phyloP scores from a whole-genome alignment of 2,888 invertebrate species.

The Griposia aprilina region DNA sequence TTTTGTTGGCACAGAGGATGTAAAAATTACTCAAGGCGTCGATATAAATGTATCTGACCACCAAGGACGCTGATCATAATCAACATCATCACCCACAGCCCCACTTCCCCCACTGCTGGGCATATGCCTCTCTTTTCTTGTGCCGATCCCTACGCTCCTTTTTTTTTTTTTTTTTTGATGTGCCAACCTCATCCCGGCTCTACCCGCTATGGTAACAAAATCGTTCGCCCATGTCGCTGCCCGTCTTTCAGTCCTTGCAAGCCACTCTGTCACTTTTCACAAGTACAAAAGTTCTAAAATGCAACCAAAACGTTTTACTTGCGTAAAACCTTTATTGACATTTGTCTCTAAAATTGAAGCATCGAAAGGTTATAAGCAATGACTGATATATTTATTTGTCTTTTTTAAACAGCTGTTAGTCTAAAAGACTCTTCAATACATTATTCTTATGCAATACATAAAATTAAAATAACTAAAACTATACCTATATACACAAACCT shows the following conservation, averaged over 20 bases:
- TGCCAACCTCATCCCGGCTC: background rate
- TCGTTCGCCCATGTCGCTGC: background rate
- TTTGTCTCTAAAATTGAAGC: background rate
- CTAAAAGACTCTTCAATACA: no score
- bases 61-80: background rate
- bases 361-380: background rate
- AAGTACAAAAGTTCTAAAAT: background rate
- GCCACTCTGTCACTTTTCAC: background rate
- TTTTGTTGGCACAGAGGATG: slow-evolving; percentile 3
- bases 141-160: background rate
- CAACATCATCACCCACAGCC: background rate
- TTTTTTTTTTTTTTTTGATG: no score
- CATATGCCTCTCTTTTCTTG: background rate
- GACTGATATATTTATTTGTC: background rate
- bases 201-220: background rate
- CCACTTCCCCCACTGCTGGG: background rate
- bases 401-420: background rate
- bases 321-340: background rate
- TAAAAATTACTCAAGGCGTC: background rate
- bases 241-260: background rate
- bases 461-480: no score
- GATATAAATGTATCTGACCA: background rate
- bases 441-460: no score
- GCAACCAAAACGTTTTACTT: background rate
- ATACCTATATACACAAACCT: no score